Evolutionary conservation across 2,113 vertebrate species (phyloP), one percentile per base, ranked within the genome.

Genomic region (Scatophagus argus): DNA sequence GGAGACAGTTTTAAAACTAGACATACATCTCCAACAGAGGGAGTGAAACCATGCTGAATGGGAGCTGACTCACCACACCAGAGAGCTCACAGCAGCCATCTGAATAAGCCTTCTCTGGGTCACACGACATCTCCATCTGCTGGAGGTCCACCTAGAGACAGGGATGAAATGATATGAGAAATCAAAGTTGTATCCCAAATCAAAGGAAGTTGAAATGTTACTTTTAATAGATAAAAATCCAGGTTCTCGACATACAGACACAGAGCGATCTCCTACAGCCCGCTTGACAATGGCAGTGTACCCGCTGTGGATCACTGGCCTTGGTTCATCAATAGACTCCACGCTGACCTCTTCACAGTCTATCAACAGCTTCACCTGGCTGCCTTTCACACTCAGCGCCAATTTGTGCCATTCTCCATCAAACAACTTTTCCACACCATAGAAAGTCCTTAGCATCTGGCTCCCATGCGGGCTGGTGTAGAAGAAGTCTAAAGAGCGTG

Each of bases 11-110:
- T 39, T 36, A 10, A 75, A 77, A 56, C 13, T 27, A 59, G 38
- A 32, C 27, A 55, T 23, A 70, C 75, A 54, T 47, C 21, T 14
- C 41, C 41, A 38, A 59, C 21, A 41, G 41, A 38, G 12, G 19
- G 36, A 56, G 6, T 36, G n/a, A 46, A 27, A 36, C 32, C 5
- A 49, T 38, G 51, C 51, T 41, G 19, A 70, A 66, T 25, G 27
- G 5, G n/a, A 69, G 36, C 61, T 64, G 76, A 88, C 92, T 93
- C 82, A 92, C 94, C 84, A 90, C 86, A 27, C 63, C 84, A 2
- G 94, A 95, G 76, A 96, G 92, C 51, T 95, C 93, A 81, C 88
- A 90, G 91, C 95, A 96, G 74, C 87, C 84, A 73, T 96, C 96
- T 81, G 92, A 93, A 63, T 84, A 92, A n/a, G 90, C 87, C 89